Percentiles rank a stretch among this genome's conserved stretches.
phyloP scores from a whole-genome alignment of 1,140 invertebrate genomes.

The Drosophila kikkawai region DNA sequence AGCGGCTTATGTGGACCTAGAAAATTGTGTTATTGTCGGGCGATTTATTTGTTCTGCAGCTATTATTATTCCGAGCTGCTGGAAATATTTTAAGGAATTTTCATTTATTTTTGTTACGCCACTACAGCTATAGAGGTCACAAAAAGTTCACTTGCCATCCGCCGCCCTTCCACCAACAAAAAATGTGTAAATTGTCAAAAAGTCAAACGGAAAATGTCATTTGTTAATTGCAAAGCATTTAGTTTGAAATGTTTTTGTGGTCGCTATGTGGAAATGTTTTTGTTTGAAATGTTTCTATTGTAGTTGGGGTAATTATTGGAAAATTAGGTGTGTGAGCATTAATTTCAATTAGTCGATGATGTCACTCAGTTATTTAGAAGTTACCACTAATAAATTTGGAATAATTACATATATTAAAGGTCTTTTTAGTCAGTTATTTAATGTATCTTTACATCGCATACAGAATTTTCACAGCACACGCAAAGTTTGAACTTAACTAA shows the following conservation, averaged over 20 bases:
- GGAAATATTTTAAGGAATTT: constrained; percentile 47
- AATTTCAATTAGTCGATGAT: constrained; percentile 44
- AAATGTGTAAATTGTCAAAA: constrained; percentile 65
- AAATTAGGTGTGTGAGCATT: constrained; percentile 18
- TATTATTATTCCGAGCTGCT: constrained; percentile 36
- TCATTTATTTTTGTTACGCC: constrained; percentile 29
- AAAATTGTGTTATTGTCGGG: constrained; percentile 39
- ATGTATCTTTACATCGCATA: background rate
- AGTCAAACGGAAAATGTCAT: constrained; percentile 63
- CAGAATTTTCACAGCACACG: background rate
- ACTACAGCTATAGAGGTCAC: constrained; percentile 10
- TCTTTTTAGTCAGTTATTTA: background rate
- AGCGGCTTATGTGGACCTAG: constrained; percentile 49
- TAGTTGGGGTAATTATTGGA: constrained; percentile 37
- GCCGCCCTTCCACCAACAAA: constrained; percentile 11
- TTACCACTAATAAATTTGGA: background rate
- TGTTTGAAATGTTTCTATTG: constrained; percentile 9
- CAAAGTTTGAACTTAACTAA: constrained; percentile 1
- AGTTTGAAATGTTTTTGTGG: constrained; percentile 42
- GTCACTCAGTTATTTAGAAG: constrained; percentile 23
- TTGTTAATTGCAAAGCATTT: constrained; percentile 73
- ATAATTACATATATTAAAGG: no score
- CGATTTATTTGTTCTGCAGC: constrained; percentile 37
- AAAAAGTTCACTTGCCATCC: constrained; percentile 24
- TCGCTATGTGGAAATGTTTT: constrained; percentile 36